Base-by-base conservation (phyloP, 2,888 invertebrate species). In the Sylvicola cinctus region DNA sequence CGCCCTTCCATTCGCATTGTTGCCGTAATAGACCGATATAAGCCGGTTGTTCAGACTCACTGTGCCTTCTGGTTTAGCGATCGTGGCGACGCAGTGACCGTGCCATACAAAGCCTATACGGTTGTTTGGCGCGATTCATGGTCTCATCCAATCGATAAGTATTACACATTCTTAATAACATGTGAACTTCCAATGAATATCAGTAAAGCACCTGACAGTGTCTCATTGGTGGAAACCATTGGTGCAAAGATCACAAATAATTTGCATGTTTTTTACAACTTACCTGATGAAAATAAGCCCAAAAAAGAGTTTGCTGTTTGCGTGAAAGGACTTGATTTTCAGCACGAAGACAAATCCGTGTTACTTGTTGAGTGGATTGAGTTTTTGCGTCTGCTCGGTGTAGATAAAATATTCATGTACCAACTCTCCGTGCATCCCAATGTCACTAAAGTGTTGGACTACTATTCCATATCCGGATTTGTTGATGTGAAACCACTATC, bases 281-380 rank as follows among this genome's bases (percentile, higher is more conserved):
- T 70, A 38, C 83, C 84, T 0, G 62, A 60, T 3, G 58, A 61
- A 36, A 58, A 58, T 40, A 52, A 52, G 30, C 8, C 20, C 20
- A 75, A 74, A 47, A 75, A 78, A 46, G 75, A 78, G 16, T 88
- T 90, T 51, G 88, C 87, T 2, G 87, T 90, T 3, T 90, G 90
- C 54, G 88, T 90, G 15, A 90, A 90, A 55, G 91, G 93, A 0
- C 62, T 95, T 35, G 90, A 91, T 56, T 93, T 91, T 49, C 66
- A 84, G 3, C 81, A 88, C 58, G 84, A 87, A 49, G 91, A 93
- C 55, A 59, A 90, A 2, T 87, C 87, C 2, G 81, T 84, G 12
- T 67, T 87, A 3, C 62, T 93, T 15, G 75, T 91, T 32, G 93
- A 95, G 56, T 93, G 93, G 93, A 78, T 93, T 46, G 91, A 93